Conservation (phyloP, 2,113 vertebrate species). For the Falcunculus frontatus region DNA sequence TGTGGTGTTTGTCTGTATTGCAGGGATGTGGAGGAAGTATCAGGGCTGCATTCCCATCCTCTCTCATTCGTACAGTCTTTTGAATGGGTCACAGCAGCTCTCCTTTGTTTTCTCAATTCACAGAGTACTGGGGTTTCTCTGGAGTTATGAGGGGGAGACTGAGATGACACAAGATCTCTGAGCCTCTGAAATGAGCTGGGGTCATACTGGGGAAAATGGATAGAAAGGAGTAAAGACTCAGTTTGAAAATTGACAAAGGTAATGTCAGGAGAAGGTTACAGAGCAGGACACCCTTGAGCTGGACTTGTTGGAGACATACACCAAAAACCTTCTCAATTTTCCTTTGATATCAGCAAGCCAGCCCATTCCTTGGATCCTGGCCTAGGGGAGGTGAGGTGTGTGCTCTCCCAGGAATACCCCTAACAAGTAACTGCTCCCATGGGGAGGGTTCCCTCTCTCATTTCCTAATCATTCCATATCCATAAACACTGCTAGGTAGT, state of each 20-base stretch:
- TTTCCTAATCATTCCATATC: neutral
- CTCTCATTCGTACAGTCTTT: neutral
- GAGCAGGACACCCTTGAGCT: neutral
- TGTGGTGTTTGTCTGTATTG: neutral
- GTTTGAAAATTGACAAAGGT: neutral
- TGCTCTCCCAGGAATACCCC: neutral
- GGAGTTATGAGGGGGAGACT: neutral
- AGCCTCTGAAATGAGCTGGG: neutral
- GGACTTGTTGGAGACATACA: neutral
- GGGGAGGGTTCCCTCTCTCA: neutral
- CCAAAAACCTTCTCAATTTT: neutral
- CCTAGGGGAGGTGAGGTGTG: neutral
- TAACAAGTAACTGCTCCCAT: neutral
- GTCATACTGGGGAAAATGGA: neutral
- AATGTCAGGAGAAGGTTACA: neutral
- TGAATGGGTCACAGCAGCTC: neutral
- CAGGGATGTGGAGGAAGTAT: neutral
- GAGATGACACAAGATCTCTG: neutral
- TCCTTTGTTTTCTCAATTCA: neutral
- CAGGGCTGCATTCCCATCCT: neutral
- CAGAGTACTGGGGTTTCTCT: neutral
- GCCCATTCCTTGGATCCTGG: neutral
- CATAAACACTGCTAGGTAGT: rapidly evolving
- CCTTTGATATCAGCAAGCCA: neutral
- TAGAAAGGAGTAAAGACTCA: neutral